Base-by-base conservation (phyloP, 1,140 invertebrate species). In the Solenopsis fugax region DNA sequence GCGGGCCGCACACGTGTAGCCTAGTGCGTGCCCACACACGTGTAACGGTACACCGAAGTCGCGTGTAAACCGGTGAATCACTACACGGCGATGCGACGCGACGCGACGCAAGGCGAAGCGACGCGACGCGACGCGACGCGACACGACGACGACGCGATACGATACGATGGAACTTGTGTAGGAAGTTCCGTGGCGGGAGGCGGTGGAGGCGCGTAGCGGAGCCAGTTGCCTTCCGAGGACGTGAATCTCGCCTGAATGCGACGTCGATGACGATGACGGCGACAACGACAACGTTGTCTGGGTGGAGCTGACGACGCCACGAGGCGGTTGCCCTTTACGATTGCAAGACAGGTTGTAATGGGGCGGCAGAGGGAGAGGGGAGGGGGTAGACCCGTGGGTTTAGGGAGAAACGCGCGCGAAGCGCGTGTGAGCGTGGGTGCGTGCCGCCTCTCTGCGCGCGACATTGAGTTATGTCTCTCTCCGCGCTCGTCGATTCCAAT, bases 11-110 rank as follows among this genome's bases (percentile, higher is more conserved):
- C 89, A 88, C 78, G 87, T 86, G 87, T 87, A 81, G 72, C 77
- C 37, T 29, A 41, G 58, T 71, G 41, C 65, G 58, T 80, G 87
- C 86, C 72, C 85, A 89, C 89, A 92, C 90, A 80, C 89, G 89
- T 71, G 80, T 92, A 92, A 91, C 91, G 90, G 87, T 91, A 90
- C 85, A 89, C 81, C 86, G 62, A 78, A 85, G 87, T 87, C 85
- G 90, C 85, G 90, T 91, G 92, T 88, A 89, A 90, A 84, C 87
- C 85, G 91, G 88, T 92, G 92, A 92, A 92, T 92, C 90, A 91
- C 89, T 76, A 24, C 64, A 90, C 82, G 45, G 24, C 71, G 58
- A 77, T 16, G 71, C 85, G 67, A 65, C 77, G 58, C 37, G 78
- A 18, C 81, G n/a, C 37, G 65, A 41, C 64, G 21, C 13, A 37